Base-by-base conservation (phyloP, 2,113 vertebrate species). In the Lutjanus erythropterus region DNA sequence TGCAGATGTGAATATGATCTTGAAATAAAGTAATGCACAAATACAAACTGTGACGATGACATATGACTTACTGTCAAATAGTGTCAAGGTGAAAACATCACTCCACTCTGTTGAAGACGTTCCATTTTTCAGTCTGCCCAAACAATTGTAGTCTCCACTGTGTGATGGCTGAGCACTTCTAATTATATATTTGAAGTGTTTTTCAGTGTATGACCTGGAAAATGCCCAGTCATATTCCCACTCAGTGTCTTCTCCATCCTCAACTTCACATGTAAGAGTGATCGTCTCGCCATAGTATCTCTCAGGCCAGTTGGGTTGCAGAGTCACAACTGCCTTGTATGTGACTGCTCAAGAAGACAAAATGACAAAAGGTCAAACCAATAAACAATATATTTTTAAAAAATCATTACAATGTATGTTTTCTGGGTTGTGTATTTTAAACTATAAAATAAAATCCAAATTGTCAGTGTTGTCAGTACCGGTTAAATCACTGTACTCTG, bases 181-280 rank as follows among this genome's bases (percentile, higher is more conserved):
- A 1, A 72, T 56, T 7, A 1, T 41, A 12, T 18, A 42, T 50
- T 67, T 52, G 6, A 23, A 50, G 2, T 9, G 5, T 1, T 31
- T 49, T 25, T 1, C 2, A 39, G 2, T 33, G 10, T 3, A 0
- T 21, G 9, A 52, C 2, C 8, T 49, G n/a, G 37, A 2, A 21
- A 35, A 31, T 2, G 2, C 25, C 83, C 83, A 85, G 35, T 53
- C n/a, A 33, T 62, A 78, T 1, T 15, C 10, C 52, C 39, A 71
- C 27, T 33, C 27, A 11, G 27, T 18, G 12, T 8, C 21, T 33
- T 8, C 19, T 44, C 52, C 37, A 41, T 58, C 3, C 52, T 27
- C 2, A 8, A 53, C 29, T 1, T 58, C 69, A 58, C 53, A 71
- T 23, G 2, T 23, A 0, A 71, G 53, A 46, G 39, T 11, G 69